Percentiles rank a stretch among this genome's conserved stretches.
Evolutionary conservation across 2,113 vertebrate species (phyloP).

Genomic region (Cynoglossus semilaevis): DNA sequence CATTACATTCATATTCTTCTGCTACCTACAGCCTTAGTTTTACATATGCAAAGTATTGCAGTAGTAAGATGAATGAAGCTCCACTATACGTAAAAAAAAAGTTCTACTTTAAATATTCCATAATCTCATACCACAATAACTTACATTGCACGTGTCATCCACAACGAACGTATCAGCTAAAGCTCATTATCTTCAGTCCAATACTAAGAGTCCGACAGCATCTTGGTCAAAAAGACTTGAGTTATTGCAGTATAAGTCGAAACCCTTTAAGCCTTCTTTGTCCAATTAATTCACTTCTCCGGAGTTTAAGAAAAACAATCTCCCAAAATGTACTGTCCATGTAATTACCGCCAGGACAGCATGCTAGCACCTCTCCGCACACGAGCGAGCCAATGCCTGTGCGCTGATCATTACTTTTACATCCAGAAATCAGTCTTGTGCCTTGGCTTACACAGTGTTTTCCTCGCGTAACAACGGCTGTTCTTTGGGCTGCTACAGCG

Average conservation of each 20-base stretch:
- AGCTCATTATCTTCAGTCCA: constrained; percentile 24
- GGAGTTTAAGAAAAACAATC: constrained; percentile 30
- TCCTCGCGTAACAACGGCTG: constrained; percentile 45
- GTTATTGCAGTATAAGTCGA: constrained; percentile 40
- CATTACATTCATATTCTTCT: constrained; percentile 60
- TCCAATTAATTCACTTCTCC: constrained; percentile 23
- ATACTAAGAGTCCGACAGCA: constrained; percentile 45
- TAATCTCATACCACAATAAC: constrained; percentile 38
- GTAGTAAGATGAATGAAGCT: constrained; percentile 25
- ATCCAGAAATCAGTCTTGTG: not conserved
- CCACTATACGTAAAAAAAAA: constrained; percentile 8
- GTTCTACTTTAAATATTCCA: constrained; percentile 15
- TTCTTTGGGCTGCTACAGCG: constrained; percentile 33
- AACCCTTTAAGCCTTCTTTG: constrained; percentile 1
- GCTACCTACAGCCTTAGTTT: constrained; percentile 16
- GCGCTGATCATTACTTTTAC: constrained; percentile 4
- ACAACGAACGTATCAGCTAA: constrained; percentile 33
- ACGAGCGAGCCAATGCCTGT: constrained; percentile 22
- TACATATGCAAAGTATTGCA: constrained; percentile 27
- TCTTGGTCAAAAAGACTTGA: constrained; percentile 11
- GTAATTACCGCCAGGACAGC: not conserved
- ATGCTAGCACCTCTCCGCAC: constrained; percentile 14
- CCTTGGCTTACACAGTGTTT: constrained; percentile 51
- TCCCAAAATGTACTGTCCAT: constrained; percentile 11
- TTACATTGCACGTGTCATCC: constrained; percentile 45